Conservation (phyloP, 2,888 invertebrate species). For the Euclidia mi region DNA sequence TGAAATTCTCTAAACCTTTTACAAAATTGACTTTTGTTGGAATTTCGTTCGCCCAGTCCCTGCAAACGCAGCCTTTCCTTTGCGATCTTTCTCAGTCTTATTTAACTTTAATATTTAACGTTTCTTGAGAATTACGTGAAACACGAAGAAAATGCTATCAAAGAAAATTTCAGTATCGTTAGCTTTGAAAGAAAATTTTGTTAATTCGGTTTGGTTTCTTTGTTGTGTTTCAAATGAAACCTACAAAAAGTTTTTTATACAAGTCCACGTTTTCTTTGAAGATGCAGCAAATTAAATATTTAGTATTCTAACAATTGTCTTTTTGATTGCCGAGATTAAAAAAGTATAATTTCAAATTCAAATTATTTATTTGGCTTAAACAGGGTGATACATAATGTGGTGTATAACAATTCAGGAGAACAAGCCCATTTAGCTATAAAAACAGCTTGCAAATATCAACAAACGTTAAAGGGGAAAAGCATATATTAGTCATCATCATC, state of each 20-base stretch:
- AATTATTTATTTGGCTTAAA: no score
- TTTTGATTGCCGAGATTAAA: neutral
- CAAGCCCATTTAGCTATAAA: no score
- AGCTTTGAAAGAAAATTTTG: slow-evolving; percentile 37
- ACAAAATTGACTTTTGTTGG: slow-evolving; percentile 49
- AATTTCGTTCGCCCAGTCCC: slow-evolving; percentile 28
- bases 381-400: no score
- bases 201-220: slow-evolving; percentile 36
- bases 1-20: slow-evolving; percentile 32
- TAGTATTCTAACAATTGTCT: neutral
- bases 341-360: no score
- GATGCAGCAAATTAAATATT: neutral
- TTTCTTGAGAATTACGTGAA: slow-evolving; percentile 36
- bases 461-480: no score
- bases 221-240: slow-evolving; percentile 23
- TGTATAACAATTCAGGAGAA: no score
- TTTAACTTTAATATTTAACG: slow-evolving; percentile 50
- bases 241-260: neutral
- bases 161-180: slow-evolving; percentile 40
- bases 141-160: slow-evolving; percentile 44
- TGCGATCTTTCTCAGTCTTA: slow-evolving; percentile 37
- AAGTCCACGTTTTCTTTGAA: slow-evolving; percentile 17
- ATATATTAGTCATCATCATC: no score
- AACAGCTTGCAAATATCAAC: no score
- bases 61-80: slow-evolving; percentile 43